Evolutionary conservation across 1,140 invertebrate genomes (phyloP), one percentile per base, ranked within the genome.

Genomic region (Anoplophora glabripennis): DNA sequence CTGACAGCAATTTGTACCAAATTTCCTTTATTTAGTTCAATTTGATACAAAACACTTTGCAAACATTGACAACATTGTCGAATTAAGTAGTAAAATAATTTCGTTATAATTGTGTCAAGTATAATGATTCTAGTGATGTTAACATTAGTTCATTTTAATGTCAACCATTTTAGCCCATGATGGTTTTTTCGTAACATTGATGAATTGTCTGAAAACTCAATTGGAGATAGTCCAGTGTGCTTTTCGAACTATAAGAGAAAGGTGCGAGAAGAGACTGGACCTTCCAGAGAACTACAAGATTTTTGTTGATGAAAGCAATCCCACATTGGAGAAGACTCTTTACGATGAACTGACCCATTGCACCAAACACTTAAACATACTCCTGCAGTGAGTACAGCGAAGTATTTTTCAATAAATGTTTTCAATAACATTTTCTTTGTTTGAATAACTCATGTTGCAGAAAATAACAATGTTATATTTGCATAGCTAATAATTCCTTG

Each of bases 121-220:
- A n/a, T n/a, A n/a, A n/a, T n/a, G n/a, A n/a, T n/a, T n/a, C n/a
- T n/a, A n/a, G n/a, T n/a, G n/a, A n/a, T n/a, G n/a, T n/a, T n/a
- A n/a, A n/a, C n/a, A n/a, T n/a, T n/a, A n/a, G n/a, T n/a, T n/a
- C n/a, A n/a, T n/a, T n/a, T n/a, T n/a, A n/a, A n/a, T n/a, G n/a
- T n/a, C n/a, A n/a, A n/a, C n/a, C 5, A 28, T 28, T 28, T 15
- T 40, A 54, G 52, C 21, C 28, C 48, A 65, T 11, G 68, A 70
- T 58, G 53, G 53, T 8, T 40, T 65, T 17, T 68, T 67, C 49
- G 63, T 66, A 3, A 34, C 55, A 10, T 44, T 72, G 33, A 46
- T 73, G 33, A 65, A 68, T 41, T 63, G 67, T 37, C 52, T 68
- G 17, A 61, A 58, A 36, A 52, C 58, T 8, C 71, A 73, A 55